Percentiles rank a stretch among this genome's conserved stretches.
phyloP scores from a whole-genome alignment of 2,113 vertebrate genomes.

The Corythornis vintsioides region DNA sequence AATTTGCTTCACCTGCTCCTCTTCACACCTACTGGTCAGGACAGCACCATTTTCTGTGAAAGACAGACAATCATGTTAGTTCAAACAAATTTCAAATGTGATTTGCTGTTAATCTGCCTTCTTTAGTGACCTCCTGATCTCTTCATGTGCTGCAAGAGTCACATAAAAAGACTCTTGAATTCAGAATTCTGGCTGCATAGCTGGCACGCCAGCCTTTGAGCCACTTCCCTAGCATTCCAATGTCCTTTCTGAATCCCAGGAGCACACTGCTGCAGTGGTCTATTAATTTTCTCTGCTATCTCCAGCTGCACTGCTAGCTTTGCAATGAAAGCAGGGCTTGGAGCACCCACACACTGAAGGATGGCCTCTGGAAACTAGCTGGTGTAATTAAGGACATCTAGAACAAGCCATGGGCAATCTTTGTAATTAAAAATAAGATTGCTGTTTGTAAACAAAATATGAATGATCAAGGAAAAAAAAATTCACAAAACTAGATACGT shows the following conservation, averaged over 20 bases:
- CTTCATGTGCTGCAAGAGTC: background rate
- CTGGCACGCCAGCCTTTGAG: background rate
- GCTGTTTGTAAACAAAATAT: background rate
- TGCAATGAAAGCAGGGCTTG: background rate
- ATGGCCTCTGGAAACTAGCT: background rate
- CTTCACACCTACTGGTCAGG: slow-evolving; percentile 36
- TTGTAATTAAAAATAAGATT: too few species aligned
- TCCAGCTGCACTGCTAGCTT: background rate
- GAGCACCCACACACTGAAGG: background rate
- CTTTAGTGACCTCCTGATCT: background rate
- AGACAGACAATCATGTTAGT: background rate
- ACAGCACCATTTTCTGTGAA: slow-evolving; percentile 58
- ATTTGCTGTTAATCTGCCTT: background rate
- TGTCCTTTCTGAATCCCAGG: background rate
- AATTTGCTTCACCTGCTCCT: slow-evolving; percentile 18
- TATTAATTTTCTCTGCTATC: background rate
- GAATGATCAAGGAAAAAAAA: background rate
- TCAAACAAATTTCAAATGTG: background rate
- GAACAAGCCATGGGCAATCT: background rate
- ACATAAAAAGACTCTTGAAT: background rate
- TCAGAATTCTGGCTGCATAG: background rate
- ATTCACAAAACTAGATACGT: background rate
- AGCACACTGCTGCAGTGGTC: background rate
- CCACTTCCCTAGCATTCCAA: background rate
- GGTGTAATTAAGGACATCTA: background rate